Conservation (phyloP, 1,140 invertebrate species). For the Rhynchophorus ferrugineus region DNA sequence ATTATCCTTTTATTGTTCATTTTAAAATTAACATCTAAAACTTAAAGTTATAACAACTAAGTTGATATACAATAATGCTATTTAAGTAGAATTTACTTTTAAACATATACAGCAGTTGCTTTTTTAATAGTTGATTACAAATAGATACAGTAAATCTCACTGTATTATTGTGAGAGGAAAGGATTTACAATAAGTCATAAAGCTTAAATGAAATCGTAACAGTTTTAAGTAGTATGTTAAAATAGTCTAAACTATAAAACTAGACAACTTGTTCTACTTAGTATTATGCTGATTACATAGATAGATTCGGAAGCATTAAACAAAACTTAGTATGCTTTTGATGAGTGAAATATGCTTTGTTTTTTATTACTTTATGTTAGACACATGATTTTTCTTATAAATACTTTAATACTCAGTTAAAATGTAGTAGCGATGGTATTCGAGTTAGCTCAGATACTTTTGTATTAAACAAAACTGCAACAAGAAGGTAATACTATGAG, state of each 20-base stretch:
- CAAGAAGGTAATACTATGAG: not conserved
- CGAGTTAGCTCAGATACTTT: too few relatives aligned
- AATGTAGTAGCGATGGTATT: too few relatives aligned
- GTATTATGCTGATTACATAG: not conserved
- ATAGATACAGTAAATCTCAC: not conserved
- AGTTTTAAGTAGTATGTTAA: not conserved
- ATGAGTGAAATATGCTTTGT: too few relatives aligned
- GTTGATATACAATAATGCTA: not conserved
- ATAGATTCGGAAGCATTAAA: constrained; percentile 4
- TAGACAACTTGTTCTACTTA: constrained; percentile 3
- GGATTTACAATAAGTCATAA: not conserved
- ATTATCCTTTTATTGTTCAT: constrained; percentile 21
- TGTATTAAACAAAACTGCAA: too few relatives aligned
- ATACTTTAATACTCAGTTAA: too few relatives aligned
- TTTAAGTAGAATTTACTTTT: not conserved
- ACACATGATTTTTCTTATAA: too few relatives aligned
- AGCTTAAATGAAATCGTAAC: not conserved
- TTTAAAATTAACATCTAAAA: constrained; percentile 16
- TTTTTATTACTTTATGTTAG: too few relatives aligned
- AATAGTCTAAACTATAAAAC: constrained; percentile 3
- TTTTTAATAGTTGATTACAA: not conserved
- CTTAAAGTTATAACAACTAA: not conserved
- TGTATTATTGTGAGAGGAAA: not conserved
- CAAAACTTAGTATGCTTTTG: not conserved
- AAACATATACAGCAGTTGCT: not conserved